Evolutionary conservation across 2,888 invertebrate species (phyloP), one percentile per base, ranked within the genome.

Genomic region (Stramonita haemastoma): DNA sequence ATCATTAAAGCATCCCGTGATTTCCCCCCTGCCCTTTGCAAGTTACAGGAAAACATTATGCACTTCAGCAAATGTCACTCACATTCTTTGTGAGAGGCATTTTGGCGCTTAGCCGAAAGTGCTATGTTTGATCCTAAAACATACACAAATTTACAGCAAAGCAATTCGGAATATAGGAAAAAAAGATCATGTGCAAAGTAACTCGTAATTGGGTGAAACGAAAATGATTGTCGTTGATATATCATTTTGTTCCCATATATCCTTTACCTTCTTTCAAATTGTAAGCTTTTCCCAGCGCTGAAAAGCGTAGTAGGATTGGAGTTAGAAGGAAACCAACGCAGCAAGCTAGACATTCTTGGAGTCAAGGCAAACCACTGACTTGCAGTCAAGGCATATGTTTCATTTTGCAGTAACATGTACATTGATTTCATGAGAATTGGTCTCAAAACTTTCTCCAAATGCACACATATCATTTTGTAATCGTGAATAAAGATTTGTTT

Each of bases 31-130:
- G 11, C 87, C 87, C 66, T 73, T 66, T 73, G 87, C 87, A 87
- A 87, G 87, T 36, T 17, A n/a, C 34, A 70, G 86, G 60, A 73
- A 73, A 73, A 73, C 73, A 87, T 87, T 17, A 11, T 46, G 87
- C 70, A 73, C 87, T 86, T 46, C 4, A 73, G 73, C 46, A 87
- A 87, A 87, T 87, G 73, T 46, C 46, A 29, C 73, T 73, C 87
- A 73, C 87, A 73, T 36, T 46, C 32, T 83, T 36, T 73, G 87
- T 73, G 73, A 36, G 73, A 26, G 73, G 46, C 46, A 56, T 87
- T 87, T 46, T 73, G 87, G 87, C 87, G 73, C 73, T 87, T 87
- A 87, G 87, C 87, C 73, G 26, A 46, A 73, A 73, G 87, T 46
- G 73, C 87, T 73, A 29, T 87, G 66, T 87, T 87, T 46, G 5